Percentiles rank a stretch among this genome's conserved stretches.
Conservation (phyloP, 2,797 vertebrate genomes). For the Sylvia borin region DNA sequence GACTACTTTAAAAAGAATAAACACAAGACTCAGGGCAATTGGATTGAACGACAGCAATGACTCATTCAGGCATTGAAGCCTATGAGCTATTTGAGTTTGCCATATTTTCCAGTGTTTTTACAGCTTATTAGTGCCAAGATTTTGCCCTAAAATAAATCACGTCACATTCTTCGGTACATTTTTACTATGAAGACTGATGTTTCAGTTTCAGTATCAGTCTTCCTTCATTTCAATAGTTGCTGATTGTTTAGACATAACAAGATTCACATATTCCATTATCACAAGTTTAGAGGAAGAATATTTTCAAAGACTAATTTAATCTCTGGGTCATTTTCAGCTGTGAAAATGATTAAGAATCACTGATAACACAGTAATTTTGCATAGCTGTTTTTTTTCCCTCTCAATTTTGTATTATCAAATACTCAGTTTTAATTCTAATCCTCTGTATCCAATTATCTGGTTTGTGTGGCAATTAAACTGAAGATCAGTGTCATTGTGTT, state of each 20-base stretch:
- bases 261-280: background rate
- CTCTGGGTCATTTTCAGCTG: background rate
- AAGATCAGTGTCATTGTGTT: conserved; percentile 9
- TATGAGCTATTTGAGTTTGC: background rate
- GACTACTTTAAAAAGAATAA: background rate
- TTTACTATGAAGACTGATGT: background rate
- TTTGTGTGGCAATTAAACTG: conserved; percentile 7
- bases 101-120: conserved; percentile 11
- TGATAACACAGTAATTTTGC: background rate
- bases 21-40: background rate
- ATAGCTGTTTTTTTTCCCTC: background rate
- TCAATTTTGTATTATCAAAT: background rate
- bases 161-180: background rate
- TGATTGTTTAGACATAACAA: background rate
- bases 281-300: background rate
- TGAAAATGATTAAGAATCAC: background rate
- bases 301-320: conserved; percentile 13
- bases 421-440: background rate
- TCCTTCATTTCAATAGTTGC: background rate
- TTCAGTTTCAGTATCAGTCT: background rate
- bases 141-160: background rate
- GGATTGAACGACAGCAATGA: background rate
- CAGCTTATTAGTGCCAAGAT: background rate
- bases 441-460: background rate
- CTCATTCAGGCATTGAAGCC: background rate